Evolutionary conservation across 2,888 invertebrate species (phyloP), one percentile per base, ranked within the genome.

Genomic region (Gymnoscelis rufifasciata): DNA sequence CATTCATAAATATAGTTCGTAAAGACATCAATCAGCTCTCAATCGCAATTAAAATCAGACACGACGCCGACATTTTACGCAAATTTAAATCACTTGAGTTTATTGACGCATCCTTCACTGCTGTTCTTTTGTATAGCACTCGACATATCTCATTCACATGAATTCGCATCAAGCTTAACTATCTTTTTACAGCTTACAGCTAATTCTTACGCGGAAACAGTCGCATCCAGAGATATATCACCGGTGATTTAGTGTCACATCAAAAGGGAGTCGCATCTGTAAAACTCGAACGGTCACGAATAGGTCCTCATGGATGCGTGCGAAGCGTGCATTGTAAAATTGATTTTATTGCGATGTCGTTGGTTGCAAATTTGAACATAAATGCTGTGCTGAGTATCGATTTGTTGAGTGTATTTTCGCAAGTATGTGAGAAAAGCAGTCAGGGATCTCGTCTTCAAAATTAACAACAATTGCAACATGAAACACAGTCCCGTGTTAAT

Each of bases 171-270:
- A 28, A 24, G 14, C 35, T 43, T 37, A 43, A 51, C 35, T 42
- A 27, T 35, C 33, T 12, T 35, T 45, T 47, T 47, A 41, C 37
- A 42, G 38, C 30, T 24, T 29, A 42, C 43, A 41, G 33, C 38
- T 52, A 60, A 52, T 54, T 52, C 43, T 38, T 51, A 65, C 64
- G 58, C 66, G 71, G 68, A 76, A 76, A 70, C 61, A 57, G 58
- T 41, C 41, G 54, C 52, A 65, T 66, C 62, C 57, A 1, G 59
- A 46, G 46, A 60, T 78, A 78, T 77, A 77, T 80, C 78, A 71
- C 53, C 47, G 48, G 60, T 71, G 76, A 79, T 78, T 73, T 75
- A 78, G 61, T 64, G 60, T 68, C 73, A 74, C 81, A 76, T 80
- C 83, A 78, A 76, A 77, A 71, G 72, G 64, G 64, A 62, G 62